These are phyloP conservation scores for Bothrops jararaca DNA, from an alignment of 2,113 vertebrate species.

Conservation along the genomic window DNA sequence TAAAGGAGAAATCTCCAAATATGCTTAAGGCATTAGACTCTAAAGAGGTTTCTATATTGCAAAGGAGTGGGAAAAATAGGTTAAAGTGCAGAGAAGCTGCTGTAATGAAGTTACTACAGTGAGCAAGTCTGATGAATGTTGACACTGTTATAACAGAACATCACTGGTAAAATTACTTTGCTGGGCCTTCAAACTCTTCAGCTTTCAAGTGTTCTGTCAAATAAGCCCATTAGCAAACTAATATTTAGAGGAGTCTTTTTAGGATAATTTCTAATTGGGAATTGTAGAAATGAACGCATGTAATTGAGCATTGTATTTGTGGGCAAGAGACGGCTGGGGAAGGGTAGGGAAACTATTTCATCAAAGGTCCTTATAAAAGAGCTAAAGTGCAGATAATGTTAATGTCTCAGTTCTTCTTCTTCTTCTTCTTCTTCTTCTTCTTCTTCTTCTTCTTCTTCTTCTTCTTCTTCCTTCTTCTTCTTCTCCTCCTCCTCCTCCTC, in stretches of 20 bases:
- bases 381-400: background rate
- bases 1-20: slow-evolving; percentile 8
- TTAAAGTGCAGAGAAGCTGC: background rate
- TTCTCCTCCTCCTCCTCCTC: accelerated
- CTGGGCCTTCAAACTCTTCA: background rate
- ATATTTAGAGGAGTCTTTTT: background rate
- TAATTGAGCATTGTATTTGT: background rate
- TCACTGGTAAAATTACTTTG: background rate
- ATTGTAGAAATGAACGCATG: background rate
- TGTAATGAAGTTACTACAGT: background rate
- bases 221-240: slow-evolving; percentile 6
- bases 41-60: background rate
- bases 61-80: background rate
- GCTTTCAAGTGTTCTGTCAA: slow-evolving; percentile 4
- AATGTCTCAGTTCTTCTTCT: background rate
- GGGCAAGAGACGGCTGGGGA: background rate
- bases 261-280: background rate
- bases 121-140: background rate
- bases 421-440: too few species aligned
- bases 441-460: too few species aligned
- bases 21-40: background rate
- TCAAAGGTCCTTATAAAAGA: background rate
- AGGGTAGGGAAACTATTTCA: background rate
- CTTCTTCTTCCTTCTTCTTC: too few species aligned
- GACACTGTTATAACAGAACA: background rate